Conservation (phyloP, 2,888 invertebrate species). For the Escarpia spicata region DNA sequence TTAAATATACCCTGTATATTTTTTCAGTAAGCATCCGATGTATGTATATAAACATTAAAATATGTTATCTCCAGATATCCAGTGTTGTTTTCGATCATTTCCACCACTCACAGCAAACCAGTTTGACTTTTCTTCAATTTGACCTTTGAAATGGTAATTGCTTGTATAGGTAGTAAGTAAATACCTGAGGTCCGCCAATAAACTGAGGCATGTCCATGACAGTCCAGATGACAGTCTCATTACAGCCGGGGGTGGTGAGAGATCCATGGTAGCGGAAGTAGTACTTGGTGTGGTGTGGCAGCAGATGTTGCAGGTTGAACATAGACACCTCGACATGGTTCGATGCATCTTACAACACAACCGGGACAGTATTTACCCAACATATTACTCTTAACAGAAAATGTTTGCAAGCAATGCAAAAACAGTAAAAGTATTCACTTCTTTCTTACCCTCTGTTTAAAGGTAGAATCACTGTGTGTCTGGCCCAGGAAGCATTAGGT, state of each 20-base stretch:
- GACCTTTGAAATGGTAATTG: no score
- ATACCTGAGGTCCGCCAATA: slow-evolving; percentile 12
- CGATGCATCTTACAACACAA: slow-evolving; percentile 14
- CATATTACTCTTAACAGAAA: not conserved
- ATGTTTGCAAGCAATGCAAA: no score
- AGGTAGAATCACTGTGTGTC: not conserved
- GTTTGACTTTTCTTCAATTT: no score
- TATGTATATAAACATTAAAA: no score
- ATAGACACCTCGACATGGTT: not conserved
- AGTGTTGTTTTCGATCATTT: no score
- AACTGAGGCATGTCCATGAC: slow-evolving; percentile 25
- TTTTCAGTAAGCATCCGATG: no score
- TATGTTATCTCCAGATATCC: no score
- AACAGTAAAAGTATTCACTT: no score
- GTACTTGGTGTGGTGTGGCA: slow-evolving; percentile 26
- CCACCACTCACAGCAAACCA: no score
- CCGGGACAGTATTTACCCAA: not conserved
- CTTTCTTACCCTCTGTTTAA: no score
- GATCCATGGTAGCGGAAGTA: slow-evolving; percentile 32
- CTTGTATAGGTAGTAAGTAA: no score
- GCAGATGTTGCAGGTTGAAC: slow-evolving; percentile 18
- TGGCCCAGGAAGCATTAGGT: not conserved
- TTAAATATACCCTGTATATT: no score
- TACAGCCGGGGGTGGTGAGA: slow-evolving; percentile 30
- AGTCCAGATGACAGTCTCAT: slow-evolving; percentile 31